Base-by-base conservation (phyloP, 2,113 vertebrate genomes). In the Hepsetus odoe region DNA sequence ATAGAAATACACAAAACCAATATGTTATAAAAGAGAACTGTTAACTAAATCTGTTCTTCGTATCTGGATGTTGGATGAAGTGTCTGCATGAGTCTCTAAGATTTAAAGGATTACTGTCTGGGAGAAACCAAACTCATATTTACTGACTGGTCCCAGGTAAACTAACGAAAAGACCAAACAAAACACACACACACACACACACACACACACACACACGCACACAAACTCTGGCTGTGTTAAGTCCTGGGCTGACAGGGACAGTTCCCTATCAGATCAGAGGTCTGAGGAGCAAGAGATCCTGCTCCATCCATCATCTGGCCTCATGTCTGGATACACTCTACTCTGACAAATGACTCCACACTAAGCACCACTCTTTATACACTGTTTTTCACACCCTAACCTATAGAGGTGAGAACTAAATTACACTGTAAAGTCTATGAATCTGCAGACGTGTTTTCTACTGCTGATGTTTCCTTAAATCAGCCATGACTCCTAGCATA, bases 271-370 rank as follows among this genome's bases (percentile, higher is more conserved):
- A 22, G 33, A 70, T 5, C 18, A 24, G 30, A n/a, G 32, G 42
- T 33, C 32, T 10, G 44, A 76, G 24, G 18, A 44, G 30, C 10
- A 28, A 33, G 28, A 46, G 72, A 42, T 62, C 30, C 65, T 46
- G 38, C 28, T 51, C 53, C 42, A 75, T 75, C 72, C 46, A 75
- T 75, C 79, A 80, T 42, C n/a, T 14, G 53, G 42, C 30, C 46
- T 38, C 73, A 24, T 65, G 58, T 53, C 75, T 28, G 51, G 30
- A 67, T 59, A 28, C 35, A n/a, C 72, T 68, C 42, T 59, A 9
- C 69, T 44, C 20, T 1, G 58, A 84, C 79, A 86, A 87, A 82
- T 76, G 77, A 40, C 30, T 32, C 65, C 79, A 78, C 56, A 53
- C 81, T 77, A 65, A 58, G 68, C 33, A 61, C 70, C 79, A 55